These are phyloP conservation scores for Oxycera nigricornis DNA, from an alignment of 2,888 invertebrate genomes.

Conservation along the genomic window DNA sequence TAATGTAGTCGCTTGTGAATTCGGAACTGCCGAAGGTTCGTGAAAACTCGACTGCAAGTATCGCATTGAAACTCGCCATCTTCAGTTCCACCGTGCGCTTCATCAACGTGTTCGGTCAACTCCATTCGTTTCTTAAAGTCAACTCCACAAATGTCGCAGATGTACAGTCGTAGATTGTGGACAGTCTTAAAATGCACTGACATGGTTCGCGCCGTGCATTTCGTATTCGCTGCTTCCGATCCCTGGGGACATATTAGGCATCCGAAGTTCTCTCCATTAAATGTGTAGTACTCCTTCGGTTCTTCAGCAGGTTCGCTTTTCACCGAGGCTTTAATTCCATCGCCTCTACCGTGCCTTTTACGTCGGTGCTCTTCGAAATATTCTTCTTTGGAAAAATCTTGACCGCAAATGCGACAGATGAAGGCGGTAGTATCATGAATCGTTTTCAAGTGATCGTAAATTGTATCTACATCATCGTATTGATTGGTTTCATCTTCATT, in stretches of 20 bases:
- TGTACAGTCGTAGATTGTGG: slow-evolving; percentile 72
- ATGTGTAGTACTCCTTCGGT: slow-evolving; percentile 17
- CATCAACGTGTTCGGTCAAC: slow-evolving; percentile 70
- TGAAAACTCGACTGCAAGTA: slow-evolving; percentile 69
- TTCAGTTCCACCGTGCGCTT: slow-evolving; percentile 66
- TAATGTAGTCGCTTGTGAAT: slow-evolving; percentile 72
- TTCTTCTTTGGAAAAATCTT: slow-evolving; percentile 69
- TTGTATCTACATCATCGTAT: slow-evolving; percentile 62
- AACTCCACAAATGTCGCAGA: slow-evolving; percentile 74
- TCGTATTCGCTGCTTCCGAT: slow-evolving; percentile 57
- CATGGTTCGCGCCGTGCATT: slow-evolving; percentile 67
- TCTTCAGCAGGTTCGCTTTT: neutral
- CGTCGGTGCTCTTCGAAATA: slow-evolving; percentile 71
- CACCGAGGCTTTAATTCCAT: slow-evolving; percentile 54
- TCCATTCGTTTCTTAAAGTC: slow-evolving; percentile 72
- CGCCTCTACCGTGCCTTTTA: slow-evolving; percentile 68
- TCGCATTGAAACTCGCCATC: slow-evolving; percentile 72
- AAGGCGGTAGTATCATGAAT: slow-evolving; percentile 71
- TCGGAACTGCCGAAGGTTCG: slow-evolving; percentile 67
- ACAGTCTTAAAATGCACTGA: slow-evolving; percentile 68
- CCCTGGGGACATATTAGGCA: slow-evolving; percentile 57
- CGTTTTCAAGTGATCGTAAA: slow-evolving; percentile 69
- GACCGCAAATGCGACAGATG: slow-evolving; percentile 75
- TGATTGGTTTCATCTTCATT: slow-evolving; percentile 41
- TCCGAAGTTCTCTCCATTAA: slow-evolving; percentile 63